phyloP scores from a whole-genome alignment of 2,888 invertebrate species.

The Tinea trinotella region DNA sequence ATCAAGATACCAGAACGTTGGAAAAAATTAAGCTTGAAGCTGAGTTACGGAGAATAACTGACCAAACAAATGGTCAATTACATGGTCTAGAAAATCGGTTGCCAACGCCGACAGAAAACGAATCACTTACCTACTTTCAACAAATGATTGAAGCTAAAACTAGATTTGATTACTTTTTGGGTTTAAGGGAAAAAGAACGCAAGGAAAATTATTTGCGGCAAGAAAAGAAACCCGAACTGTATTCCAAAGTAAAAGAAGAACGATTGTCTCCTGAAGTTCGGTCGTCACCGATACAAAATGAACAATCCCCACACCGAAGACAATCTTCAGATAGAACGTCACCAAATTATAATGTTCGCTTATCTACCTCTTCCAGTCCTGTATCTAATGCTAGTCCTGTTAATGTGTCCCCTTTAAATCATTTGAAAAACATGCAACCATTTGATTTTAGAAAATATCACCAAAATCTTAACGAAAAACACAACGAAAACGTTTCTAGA shows the following conservation, averaged over 20 bases:
- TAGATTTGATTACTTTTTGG: conserved; percentile 52
- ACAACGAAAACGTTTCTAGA: conserved; percentile 42
- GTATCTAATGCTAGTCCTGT: conserved; percentile 72
- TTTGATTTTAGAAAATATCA: conserved; percentile 87
- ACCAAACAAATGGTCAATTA: conserved; percentile 65
- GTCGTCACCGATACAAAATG: conserved; percentile 36
- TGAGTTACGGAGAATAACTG: conserved; percentile 70
- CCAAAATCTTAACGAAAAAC: conserved; percentile 47
- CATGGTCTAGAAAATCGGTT: conserved; percentile 39
- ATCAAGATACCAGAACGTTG: conserved; percentile 52
- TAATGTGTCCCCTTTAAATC: conserved; percentile 85
- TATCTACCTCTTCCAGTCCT: conserved; percentile 65
- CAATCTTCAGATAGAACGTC: conserved; percentile 53
- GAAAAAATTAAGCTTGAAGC: conserved; percentile 69
- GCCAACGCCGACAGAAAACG: conserved; percentile 39
- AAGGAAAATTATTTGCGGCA: conserved; percentile 28
- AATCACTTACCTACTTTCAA: conserved; percentile 57
- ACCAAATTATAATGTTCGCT: conserved; percentile 48
- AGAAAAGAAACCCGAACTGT: conserved; percentile 26
- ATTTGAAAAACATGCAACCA: conserved; percentile 95
- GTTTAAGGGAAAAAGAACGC: conserved; percentile 53
- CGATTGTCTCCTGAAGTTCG: conserved; percentile 44
- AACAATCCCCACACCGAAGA: conserved; percentile 42
- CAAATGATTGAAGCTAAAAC: conserved; percentile 63
- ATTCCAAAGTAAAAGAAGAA: conserved; percentile 43